Base-by-base conservation (phyloP, 2,797 vertebrate species). In the Hypotaenidia okinawae region DNA sequence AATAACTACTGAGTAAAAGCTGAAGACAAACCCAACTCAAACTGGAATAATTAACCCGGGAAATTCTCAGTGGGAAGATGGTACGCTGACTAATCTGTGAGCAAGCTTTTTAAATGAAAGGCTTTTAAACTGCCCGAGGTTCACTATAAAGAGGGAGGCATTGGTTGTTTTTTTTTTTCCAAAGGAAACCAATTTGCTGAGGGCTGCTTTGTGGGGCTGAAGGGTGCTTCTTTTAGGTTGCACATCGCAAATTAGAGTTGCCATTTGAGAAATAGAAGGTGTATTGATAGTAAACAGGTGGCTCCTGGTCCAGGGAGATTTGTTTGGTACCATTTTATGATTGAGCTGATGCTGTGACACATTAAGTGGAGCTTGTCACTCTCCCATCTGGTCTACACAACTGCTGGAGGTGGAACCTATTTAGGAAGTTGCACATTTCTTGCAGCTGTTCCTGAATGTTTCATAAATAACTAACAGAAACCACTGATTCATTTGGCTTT, bases 231-330 rank as follows among this genome's bases (percentile, higher is more conserved):
- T 93, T 97, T 96, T 87, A 89, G 89, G 84, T 94, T 92, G 85
- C 76, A 78, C 76, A 67, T 90, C 90, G 68, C 93, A 96, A 95
- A 97, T 97, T 94, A 93, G 91, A 95, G 92, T 58, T 96, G 84
- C 70, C 11, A 5, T 92, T 94, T 63, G 69, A 90, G 94, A 95
- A 96, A 90, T 95, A 84, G 87, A 90, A 97, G 93, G 93, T 94
- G 51, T 91, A 73, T 97, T 97, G 97, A 96, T 97, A 95, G 94
- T 97, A 97, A 97, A 96, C 98, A 98, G 97, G 97, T 98, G 97
- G 95, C 95, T 97, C 52, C 87, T 90, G 88, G 94, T 97, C 91
- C 85, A 73, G 86, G 93, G 95, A 93, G 94, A 94, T 97, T 97
- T 97, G 86, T 97, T 92, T 89, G 94, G 93, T 87, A 93, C 91